Conservation (phyloP, 2,888 invertebrate species). For the Podotricha telesiphe region DNA sequence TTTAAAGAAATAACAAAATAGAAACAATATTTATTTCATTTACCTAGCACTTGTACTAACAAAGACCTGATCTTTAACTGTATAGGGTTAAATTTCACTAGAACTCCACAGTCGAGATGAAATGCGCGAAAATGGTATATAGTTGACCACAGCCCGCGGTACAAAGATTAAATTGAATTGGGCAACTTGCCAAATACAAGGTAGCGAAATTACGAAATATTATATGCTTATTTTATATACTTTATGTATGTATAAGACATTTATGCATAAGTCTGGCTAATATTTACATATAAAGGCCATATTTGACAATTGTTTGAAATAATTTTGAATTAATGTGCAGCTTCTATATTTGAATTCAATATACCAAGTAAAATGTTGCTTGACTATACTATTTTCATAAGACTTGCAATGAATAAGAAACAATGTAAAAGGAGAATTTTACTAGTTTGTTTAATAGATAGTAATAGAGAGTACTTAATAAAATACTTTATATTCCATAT, state of each 20-base stretch:
- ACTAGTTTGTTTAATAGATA: too few relatives aligned
- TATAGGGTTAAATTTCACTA: conserved; percentile 61
- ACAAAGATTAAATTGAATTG: conserved; percentile 77
- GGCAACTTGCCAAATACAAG: conserved; percentile 67
- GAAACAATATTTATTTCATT: neutral
- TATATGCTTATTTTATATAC: conserved; percentile 69
- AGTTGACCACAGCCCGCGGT: conserved; percentile 72
- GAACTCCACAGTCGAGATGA: conserved; percentile 53
- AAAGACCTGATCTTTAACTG: conserved; percentile 32
- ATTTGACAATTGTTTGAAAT: conserved; percentile 3
- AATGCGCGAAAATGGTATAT: conserved; percentile 54
- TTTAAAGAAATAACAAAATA: neutral
- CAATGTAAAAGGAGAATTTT: too few relatives aligned
- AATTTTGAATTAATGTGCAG: too few relatives aligned
- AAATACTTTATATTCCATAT: too few relatives aligned
- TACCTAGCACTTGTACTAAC: neutral
- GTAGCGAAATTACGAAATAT: conserved; percentile 72
- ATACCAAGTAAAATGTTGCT: too few relatives aligned
- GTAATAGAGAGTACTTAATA: too few relatives aligned
- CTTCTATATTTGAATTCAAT: too few relatives aligned
- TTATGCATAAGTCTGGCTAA: neutral
- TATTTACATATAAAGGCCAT: neutral
- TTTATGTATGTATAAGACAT: conserved; percentile 23
- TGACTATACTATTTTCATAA: too few relatives aligned
- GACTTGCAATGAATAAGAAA: too few relatives aligned